A percentile compares a stretch with the other conserved stretches of the same genome.
phyloP scores from a whole-genome alignment of 1,140 invertebrate genomes.

The Pogonus chalceus region DNA sequence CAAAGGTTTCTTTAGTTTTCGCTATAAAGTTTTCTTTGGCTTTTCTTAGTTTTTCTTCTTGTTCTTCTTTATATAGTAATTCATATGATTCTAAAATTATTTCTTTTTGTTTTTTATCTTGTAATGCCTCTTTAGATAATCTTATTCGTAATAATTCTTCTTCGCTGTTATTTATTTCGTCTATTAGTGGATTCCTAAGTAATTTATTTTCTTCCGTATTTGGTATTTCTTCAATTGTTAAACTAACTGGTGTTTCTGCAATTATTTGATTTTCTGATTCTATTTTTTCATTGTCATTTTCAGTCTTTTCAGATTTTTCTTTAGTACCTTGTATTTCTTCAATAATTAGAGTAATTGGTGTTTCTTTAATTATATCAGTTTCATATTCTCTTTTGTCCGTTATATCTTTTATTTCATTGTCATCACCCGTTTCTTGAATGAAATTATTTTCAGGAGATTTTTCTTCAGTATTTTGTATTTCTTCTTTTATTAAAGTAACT shows the following conservation, averaged over 20 bases:
- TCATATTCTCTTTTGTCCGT: background rate
- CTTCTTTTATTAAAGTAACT: background rate
- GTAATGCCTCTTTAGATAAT: too few relatives aligned
- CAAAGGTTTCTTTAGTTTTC: too few relatives aligned
- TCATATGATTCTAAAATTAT: too few relatives aligned
- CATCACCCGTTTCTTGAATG: background rate
- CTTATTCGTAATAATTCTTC: background rate
- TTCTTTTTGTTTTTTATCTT: too few relatives aligned
- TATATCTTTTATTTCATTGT: constrained; percentile 1
- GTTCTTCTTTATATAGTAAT: too few relatives aligned
- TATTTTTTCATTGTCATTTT: background rate
- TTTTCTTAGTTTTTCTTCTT: too few relatives aligned
- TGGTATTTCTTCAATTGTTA: background rate
- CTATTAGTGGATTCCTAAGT: background rate
- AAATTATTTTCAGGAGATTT: too few relatives aligned
- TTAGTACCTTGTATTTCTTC: background rate
- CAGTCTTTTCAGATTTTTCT: background rate
- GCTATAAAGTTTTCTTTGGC: too few relatives aligned
- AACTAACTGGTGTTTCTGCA: background rate
- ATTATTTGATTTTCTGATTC: background rate
- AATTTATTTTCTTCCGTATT: background rate
- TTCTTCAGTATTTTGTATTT: background rate
- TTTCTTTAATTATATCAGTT: constrained; percentile 1
- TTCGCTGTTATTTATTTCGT: background rate
- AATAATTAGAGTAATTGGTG: background rate